Conservation (phyloP, 2,113 vertebrate species). For the Macroglossus sobrinus region DNA sequence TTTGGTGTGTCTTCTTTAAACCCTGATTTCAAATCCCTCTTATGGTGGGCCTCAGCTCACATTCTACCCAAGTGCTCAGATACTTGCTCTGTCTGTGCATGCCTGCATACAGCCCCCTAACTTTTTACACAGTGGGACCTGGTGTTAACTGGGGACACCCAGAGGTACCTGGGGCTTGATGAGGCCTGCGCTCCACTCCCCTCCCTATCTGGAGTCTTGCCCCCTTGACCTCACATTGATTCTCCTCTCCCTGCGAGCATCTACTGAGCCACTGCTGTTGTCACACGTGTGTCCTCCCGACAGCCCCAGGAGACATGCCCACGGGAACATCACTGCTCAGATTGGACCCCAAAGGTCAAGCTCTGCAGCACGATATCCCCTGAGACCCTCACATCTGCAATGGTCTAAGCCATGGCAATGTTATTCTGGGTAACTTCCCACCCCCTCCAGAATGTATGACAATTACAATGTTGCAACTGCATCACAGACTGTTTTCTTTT, state of each 20-base stretch:
- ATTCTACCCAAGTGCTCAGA: background rate
- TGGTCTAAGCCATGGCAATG: background rate
- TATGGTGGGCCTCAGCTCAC: background rate
- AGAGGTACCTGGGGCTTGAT: background rate
- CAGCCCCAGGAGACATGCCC: background rate
- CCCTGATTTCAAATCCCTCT: background rate
- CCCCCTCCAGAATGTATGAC: background rate
- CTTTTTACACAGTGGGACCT: background rate
- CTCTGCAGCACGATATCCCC: background rate
- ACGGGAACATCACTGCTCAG: background rate
- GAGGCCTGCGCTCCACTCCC: background rate
- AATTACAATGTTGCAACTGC: background rate
- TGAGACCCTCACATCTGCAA: background rate
- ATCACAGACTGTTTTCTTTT: background rate
- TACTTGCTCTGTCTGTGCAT: background rate
- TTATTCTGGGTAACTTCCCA: background rate
- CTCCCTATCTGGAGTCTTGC: background rate
- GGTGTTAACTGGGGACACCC: background rate
- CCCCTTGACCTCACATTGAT: background rate
- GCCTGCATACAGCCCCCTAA: background rate
- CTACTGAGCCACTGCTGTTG: background rate
- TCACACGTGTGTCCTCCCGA: background rate
- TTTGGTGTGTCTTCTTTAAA: background rate
- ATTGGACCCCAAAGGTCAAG: background rate
- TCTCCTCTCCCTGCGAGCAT: background rate